phyloP scores from a whole-genome alignment of 35 echinoderm and acorn worm species.

The Heliocidaris erythrogramma region DNA sequence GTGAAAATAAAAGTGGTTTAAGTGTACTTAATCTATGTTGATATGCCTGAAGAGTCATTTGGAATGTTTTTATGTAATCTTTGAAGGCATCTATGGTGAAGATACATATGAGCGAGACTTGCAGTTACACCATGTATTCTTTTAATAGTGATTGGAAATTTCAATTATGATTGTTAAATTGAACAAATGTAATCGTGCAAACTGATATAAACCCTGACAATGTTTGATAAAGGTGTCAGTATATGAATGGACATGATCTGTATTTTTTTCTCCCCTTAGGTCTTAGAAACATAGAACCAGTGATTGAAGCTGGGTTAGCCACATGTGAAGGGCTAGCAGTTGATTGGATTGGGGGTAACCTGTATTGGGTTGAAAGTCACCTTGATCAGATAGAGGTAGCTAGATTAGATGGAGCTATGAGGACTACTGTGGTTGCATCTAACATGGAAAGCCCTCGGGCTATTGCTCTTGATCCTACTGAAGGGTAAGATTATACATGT shows the following conservation, averaged over 20 bases:
- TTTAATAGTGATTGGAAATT: too few relatives aligned
- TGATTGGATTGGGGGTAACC: slow-evolving; percentile 91
- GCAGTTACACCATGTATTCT: too few relatives aligned
- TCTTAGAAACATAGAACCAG: slow-evolving; percentile 59
- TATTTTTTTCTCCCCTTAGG: slow-evolving; percentile 31
- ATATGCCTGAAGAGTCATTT: too few relatives aligned
- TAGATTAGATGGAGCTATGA: slow-evolving; percentile 60
- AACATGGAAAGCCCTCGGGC: slow-evolving; percentile 90
- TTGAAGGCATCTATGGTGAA: too few relatives aligned
- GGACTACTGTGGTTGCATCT: slow-evolving; percentile 86
- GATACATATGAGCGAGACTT: too few relatives aligned
- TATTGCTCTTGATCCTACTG: slow-evolving; percentile 82
- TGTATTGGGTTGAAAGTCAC: slow-evolving; percentile 98
- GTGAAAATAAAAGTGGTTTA: background rate
- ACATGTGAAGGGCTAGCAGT: slow-evolving; percentile 91
- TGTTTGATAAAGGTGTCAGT: background rate
- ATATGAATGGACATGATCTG: background rate
- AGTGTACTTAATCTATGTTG: background rate
- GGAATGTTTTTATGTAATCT: too few relatives aligned
- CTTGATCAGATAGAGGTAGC: slow-evolving; percentile 97
- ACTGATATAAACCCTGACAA: too few relatives aligned
- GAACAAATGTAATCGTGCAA: too few relatives aligned
- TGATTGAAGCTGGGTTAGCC: slow-evolving; percentile 80
- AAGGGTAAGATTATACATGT: slow-evolving; percentile 65
- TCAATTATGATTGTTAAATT: too few relatives aligned